phyloP scores from a whole-genome alignment of 2,113 vertebrate genomes.

The Poecilia latipinna region DNA sequence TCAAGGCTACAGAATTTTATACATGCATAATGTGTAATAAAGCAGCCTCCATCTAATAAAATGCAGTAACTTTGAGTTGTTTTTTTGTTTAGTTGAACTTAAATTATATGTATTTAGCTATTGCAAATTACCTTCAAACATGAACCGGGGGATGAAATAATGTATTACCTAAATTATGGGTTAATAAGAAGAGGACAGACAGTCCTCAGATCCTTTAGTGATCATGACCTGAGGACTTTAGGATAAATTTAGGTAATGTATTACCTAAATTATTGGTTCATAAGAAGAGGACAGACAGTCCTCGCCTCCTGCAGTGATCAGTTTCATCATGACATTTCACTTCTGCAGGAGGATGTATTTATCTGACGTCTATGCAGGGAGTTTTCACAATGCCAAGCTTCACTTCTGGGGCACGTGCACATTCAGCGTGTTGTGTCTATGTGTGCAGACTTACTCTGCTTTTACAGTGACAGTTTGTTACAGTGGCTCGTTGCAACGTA shows the following conservation, averaged over 20 bases:
- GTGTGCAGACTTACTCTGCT: neutral
- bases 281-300: no score
- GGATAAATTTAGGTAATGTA: no score
- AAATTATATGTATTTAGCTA: neutral
- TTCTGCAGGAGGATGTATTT: neutral
- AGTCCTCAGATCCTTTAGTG: neutral
- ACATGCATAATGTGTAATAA: no score
- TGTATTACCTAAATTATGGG: neutral
- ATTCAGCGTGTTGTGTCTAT: neutral
- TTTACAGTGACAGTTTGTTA: neutral
- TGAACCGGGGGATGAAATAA: neutral
- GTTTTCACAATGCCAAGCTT: neutral
- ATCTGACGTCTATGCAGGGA: neutral
- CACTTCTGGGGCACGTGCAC: neutral
- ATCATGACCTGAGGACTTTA: neutral
- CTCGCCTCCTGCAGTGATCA: neutral
- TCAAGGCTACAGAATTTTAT: no score
- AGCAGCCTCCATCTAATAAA: neutral
- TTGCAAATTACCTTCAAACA: neutral
- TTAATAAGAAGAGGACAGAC: neutral
- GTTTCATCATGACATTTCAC: conserved; percentile 16
- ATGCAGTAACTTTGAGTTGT: neutral
- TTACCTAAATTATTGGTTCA: no score
- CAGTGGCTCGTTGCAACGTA: neutral
- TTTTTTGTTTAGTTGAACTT: neutral